These are phyloP conservation scores for Drosophila erecta DNA, from an alignment of 1,140 invertebrate genomes.

Conservation along the genomic window DNA sequence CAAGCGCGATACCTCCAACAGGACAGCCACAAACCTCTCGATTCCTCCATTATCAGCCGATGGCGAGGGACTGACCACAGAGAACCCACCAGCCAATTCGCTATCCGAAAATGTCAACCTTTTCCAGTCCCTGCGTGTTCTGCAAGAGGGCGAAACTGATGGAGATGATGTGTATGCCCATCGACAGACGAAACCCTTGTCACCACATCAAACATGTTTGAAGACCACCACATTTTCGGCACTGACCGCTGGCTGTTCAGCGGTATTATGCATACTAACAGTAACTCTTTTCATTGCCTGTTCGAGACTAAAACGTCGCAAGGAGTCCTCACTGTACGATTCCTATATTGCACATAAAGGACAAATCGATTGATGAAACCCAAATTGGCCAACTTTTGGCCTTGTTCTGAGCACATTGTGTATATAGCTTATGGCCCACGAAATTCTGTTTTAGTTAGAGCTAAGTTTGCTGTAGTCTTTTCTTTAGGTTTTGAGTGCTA, in stretches of 20 bases:
- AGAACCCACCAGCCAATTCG: constrained; percentile 50
- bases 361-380: constrained; percentile 76
- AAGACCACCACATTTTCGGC: constrained; percentile 91
- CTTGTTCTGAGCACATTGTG: constrained; percentile 42
- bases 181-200: constrained; percentile 71
- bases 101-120: constrained; percentile 94
- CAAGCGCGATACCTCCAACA: constrained; percentile 87
- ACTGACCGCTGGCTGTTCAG: constrained; percentile 89
- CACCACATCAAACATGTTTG: constrained; percentile 89
- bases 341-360: constrained; percentile 83
- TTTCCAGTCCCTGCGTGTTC: constrained; percentile 93
- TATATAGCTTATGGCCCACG: constrained; percentile 59
- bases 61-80: constrained; percentile 49
- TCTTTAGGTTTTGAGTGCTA: constrained; percentile 45
- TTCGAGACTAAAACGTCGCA: constrained; percentile 87
- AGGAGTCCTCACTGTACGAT: constrained; percentile 76
- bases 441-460: constrained; percentile 53
- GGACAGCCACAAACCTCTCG: constrained; percentile 61
- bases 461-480: constrained; percentile 44
- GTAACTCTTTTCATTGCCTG: constrained; percentile 90
- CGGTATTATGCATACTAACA: constrained; percentile 88
- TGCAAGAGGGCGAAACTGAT: constrained; percentile 93
- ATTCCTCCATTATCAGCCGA: constrained; percentile 48
- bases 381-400: neutral
- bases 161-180: constrained; percentile 85